Base-by-base conservation (phyloP, 1,140 invertebrate genomes). In the Rhyacophila brunnea region DNA sequence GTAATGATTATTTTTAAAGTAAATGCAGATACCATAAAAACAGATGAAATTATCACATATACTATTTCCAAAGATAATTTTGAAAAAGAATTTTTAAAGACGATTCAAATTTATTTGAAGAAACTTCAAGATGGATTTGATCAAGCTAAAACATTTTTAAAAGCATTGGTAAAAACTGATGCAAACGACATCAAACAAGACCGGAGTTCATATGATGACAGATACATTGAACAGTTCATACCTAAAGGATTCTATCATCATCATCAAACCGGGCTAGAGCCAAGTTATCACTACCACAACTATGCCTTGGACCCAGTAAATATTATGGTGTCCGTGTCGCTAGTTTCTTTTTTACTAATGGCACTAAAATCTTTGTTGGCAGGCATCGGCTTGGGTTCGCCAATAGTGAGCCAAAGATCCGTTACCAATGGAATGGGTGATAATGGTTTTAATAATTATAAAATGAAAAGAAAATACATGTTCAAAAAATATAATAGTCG, bases 241-340 rank as follows among this genome's bases (percentile, higher is more conserved):
- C n/a, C 18, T 5, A 72, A 72, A 65, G 75, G 67, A 60, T 77
- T 73, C n/a, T n/a, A n/a, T 28, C 43, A 53, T 76, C 69, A 54
- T 71, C 53, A 47, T 19, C 2, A 11, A 6, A 36, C 43, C 1
- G 44, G 13, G 35, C 14, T 13, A 6, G 42, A 19, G 55, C 18
- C 59, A 17, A 17, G 42, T 28, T 78, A 77, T 54, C 75, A 79
- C 60, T 76, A 79, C 61, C 74, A 79, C 60, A 75, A 73, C 4
- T 74, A 78, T 32, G 75, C 75, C 15, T 75, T 79, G 47, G 77
- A 79, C 69, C 75, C 77, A 13, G 69, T 79, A 43, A 79, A 79
- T 59, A 77, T 79, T 55, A 70, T 79, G 14, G 70, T 79, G 3
- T 78, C 77, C 4, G 69, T 79, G 64, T 79, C 77, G 18, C 64